Base-by-base conservation (phyloP, 35 echinoderm and acorn worm species). In the Lytechinus pictus region DNA sequence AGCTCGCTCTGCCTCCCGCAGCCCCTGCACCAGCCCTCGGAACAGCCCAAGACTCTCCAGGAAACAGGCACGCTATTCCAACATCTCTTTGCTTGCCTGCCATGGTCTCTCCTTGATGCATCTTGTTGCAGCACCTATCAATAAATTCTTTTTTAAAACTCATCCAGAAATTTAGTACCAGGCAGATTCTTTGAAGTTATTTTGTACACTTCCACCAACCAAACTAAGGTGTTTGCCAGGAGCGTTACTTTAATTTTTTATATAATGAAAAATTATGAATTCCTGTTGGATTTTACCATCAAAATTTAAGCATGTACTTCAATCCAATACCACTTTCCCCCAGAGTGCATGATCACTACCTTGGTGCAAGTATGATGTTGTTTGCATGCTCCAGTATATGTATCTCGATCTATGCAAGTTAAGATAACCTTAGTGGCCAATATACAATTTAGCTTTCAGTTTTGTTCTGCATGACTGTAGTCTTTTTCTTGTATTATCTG, bases 11-110 rank as follows among this genome's bases (percentile, higher is more conserved):
- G 27, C 92, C 52, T 55, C 52, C 52, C 27, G 27, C 92, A 93
- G 54, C 52, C 88, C 88, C 16, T 90, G 88, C 88, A 53, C 92
- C 92, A 93, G 92, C 54, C 92, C 92, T 57, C 13, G 92, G 92
- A 57, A 93, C 54, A 93, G 92, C 54, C 92, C 92, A 93, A 54
- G 54, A 93, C 92, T 57, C 53, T 55, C 92, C 13, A 54, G 92
- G 92, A 93, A 93, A 57, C 92, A 93, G 92, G 92, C 92, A 93
- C 92, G 92, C 54, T 93, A 93, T 54, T 27, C 54, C n/a, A 2
- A 93, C 55, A 53, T 54, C 88, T 33, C 6, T 57, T 93, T 93
- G 92, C 54, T 54, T 55, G 92, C 54, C n/a, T 93, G 92, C 88
- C 88, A 19, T 79, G 88, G 28, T 28, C 92, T 27, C 52, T 57